A percentile compares a stretch with the other conserved stretches of the same genome.
phyloP scores from a whole-genome alignment of 1,140 invertebrate species.

The Lasioglossum baleicum region DNA sequence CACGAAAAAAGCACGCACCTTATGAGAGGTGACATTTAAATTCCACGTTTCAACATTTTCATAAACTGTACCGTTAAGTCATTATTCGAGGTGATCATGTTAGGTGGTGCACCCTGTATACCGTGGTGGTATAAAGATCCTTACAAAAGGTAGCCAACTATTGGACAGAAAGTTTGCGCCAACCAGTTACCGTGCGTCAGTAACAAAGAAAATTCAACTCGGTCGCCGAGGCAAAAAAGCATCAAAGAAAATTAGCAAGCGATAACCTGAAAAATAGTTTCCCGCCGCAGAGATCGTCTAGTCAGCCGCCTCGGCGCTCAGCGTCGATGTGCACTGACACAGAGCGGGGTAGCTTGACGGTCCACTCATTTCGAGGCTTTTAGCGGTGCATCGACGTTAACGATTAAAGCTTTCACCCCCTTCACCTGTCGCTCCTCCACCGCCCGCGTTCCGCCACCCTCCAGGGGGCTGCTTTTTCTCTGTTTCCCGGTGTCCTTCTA shows the following conservation, averaged over 20 bases:
- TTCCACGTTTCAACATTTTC: too few species aligned
- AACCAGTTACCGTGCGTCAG: too few species aligned
- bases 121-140: too few species aligned
- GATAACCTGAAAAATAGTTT: constrained; percentile 9
- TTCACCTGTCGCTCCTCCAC: background rate
- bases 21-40: too few species aligned
- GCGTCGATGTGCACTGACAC: constrained; percentile 17
- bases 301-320: background rate
- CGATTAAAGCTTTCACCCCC: constrained; percentile 50
- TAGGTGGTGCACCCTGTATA: too few species aligned
- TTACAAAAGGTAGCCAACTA: too few species aligned
- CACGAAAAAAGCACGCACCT: too few species aligned
- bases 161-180: too few species aligned
- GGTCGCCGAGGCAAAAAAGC: too few species aligned
- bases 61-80: too few species aligned
- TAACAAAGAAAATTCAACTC: too few species aligned
- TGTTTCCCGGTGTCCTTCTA: constrained; percentile 36
- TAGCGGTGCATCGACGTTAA: constrained; percentile 59
- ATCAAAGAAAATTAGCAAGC: background rate
- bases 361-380: constrained; percentile 59
- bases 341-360: constrained; percentile 26
- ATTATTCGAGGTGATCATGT: too few species aligned
- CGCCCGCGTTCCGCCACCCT: background rate
- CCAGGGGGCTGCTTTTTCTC: constrained; percentile 1
- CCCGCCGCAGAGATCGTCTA: background rate